Base-by-base conservation (phyloP, 2,888 invertebrate species). In the Xestia xanthographa region DNA sequence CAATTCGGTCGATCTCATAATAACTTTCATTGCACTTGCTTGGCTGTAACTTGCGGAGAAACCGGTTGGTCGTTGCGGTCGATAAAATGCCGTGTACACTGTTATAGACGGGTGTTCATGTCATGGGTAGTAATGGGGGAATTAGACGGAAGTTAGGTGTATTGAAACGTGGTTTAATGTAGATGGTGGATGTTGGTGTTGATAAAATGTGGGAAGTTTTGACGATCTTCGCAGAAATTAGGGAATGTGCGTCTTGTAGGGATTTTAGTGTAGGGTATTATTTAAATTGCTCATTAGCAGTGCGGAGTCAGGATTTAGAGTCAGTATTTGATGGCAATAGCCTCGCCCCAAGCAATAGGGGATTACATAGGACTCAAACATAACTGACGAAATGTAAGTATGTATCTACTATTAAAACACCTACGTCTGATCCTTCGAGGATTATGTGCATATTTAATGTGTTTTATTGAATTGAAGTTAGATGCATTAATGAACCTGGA, bases 11-110 rank as follows among this genome's bases (percentile, higher is more conserved):
- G 79, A 77, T 84, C 82, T 75, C 82, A 84, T 87, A 84, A 87
- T 87, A 87, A 88, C 89, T 89, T 89, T 88, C 89, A 82, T 88
- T 86, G 82, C 89, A 87, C 85, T 85, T 88, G 89, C 82, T 80
- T 66, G 45, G 76, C 77, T 60, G 77, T 80, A 79, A 79, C 68
- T 75, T 63, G 67, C 66, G 38, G 60, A 17, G 73, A 66, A 87
- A 89, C 86, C 86, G 82, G 87, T 84, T 67, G 38, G 1, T 20
- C n/a, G 45, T 75, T 75, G 77, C 66, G 79, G 75, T 83, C 68
- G 75, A 77, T 82, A 77, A 77, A 80, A 73, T 68, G 50, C 34
- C 76, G 56, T 29, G 26, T 73, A 53, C 65, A 50, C 29, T 76
- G 8, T 63, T 77, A 66, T 41, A 56, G 29, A 73, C 58, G n/a